These are phyloP conservation scores for Crotalus viridis DNA, from an alignment of 2,113 vertebrate species.

Conservation along the genomic window DNA sequence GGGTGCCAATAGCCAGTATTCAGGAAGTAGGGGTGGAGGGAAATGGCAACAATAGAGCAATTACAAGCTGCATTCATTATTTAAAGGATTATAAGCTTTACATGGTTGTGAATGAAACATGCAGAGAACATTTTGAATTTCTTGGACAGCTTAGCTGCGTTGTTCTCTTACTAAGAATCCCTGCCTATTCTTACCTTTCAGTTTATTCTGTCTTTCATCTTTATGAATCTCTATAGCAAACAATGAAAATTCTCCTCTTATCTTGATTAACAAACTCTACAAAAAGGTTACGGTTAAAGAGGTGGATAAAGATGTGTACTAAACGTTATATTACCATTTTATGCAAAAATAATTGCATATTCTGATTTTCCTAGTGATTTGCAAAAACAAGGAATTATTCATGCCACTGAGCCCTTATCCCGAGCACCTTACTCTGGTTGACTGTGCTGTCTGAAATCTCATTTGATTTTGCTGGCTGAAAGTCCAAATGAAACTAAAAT, in stretches of 20 bases:
- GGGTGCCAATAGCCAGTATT: neutral
- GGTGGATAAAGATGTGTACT: neutral
- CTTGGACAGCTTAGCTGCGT: neutral
- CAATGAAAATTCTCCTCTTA: neutral
- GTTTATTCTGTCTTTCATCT: neutral
- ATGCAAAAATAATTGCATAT: neutral
- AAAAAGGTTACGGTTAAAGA: neutral
- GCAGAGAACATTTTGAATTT: neutral
- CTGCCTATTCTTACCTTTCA: neutral
- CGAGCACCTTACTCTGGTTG: neutral
- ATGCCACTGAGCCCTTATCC: neutral
- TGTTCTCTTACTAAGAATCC: neutral
- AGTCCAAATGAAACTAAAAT: neutral
- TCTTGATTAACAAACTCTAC: neutral
- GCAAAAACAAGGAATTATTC: neutral
- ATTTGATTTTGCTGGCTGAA: neutral
- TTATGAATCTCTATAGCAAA: neutral
- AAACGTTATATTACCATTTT: neutral
- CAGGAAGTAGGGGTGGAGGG: no score
- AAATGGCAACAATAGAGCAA: neutral
- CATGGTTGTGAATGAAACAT: neutral
- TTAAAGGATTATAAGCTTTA: neutral
- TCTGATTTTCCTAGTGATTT: neutral
- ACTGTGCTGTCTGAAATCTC: neutral
- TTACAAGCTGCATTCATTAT: neutral